Percentiles rank a stretch among this genome's conserved stretches.
These are phyloP conservation scores for Engraulis encrasicolus DNA, from an alignment of 2,113 vertebrate genomes.

Conservation along the genomic window DNA sequence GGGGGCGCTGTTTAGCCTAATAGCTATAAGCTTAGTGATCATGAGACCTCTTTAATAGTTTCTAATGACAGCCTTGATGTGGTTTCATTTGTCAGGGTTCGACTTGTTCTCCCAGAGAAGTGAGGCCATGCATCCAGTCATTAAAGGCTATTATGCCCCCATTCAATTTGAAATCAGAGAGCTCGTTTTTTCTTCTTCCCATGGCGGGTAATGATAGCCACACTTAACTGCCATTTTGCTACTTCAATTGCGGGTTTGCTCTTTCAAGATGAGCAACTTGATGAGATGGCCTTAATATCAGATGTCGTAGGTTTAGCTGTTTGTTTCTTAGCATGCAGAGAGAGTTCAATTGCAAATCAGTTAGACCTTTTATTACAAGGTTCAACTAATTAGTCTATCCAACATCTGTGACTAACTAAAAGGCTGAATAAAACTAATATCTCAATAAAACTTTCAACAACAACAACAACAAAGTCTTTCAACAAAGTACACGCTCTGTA, in stretches of 20 bases:
- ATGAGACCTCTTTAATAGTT: neutral
- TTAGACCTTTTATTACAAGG: neutral
- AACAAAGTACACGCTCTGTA: neutral
- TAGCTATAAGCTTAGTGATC: neutral
- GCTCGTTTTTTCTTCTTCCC: neutral
- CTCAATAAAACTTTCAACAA: no score
- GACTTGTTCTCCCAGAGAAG: conserved; percentile 1
- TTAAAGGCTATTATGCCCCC: conserved; percentile 7
- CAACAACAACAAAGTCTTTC: no score
- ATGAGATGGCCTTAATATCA: no score
- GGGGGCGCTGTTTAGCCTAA: conserved; percentile 24
- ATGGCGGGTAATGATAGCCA: neutral
- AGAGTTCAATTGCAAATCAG: neutral
- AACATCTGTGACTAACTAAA: no score
- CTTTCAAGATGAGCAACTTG: no score
- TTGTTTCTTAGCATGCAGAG: no score
- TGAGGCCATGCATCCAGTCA: conserved; percentile 4
- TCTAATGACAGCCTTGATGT: conserved; percentile 19
- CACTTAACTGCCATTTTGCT: no score
- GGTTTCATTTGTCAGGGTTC: conserved; percentile 11
- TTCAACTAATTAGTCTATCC: no score
- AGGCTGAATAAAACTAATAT: no score
- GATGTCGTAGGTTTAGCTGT: no score
- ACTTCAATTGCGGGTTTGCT: no score
- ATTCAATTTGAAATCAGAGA: neutral